Percentiles rank a stretch among this genome's conserved stretches.
Evolutionary conservation across 2,888 invertebrate genomes (phyloP).

Genomic region (Criorhina ranunculi): DNA sequence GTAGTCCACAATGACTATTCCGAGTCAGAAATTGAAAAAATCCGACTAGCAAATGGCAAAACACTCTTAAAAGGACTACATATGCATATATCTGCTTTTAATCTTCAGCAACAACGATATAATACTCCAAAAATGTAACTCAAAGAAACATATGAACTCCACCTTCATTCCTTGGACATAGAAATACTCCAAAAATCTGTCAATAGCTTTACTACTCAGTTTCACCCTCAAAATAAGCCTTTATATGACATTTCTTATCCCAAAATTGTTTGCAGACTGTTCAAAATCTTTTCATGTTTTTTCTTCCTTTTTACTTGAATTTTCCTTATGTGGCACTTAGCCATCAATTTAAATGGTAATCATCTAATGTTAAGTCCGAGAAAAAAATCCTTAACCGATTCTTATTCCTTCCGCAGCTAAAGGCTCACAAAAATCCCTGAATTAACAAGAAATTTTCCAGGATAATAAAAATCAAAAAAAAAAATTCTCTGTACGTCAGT

Average conservation of each 20-base stretch:
- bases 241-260: neutral
- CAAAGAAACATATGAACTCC: no score
- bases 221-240: neutral
- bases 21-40: no score
- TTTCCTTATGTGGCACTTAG: constrained; percentile 19
- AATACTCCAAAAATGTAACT: no score
- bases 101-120: no score
- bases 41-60: no score
- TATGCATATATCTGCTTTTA: no score
- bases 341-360: constrained; percentile 8
- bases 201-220: neutral
- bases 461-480: constrained; percentile 19
- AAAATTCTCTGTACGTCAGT: constrained; percentile 26
- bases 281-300: no score
- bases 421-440: neutral
- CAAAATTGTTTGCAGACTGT: neutral
- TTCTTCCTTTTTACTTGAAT: neutral
- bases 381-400: constrained; percentile 9
- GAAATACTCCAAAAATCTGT: no score
- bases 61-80: no score
- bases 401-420: neutral
- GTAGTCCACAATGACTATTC: no score
- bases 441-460: constrained; percentile 9
- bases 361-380: constrained; percentile 15
- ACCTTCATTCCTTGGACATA: no score